Evolutionary conservation across 1,140 invertebrate species (phyloP).

Genomic region (Drosophila burlai): DNA sequence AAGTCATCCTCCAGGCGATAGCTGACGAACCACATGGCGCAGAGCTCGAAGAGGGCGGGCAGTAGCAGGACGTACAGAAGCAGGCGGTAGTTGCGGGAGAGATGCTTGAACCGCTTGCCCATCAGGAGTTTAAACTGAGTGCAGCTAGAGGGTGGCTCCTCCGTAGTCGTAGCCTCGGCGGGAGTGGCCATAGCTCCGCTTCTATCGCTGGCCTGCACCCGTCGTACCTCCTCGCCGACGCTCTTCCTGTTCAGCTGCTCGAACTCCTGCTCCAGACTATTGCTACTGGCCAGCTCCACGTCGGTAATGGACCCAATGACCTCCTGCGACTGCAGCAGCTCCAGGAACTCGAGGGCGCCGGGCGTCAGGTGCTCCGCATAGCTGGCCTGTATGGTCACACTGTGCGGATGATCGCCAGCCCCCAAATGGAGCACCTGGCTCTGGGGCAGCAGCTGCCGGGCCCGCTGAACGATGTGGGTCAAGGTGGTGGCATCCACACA

Average conservation of each 20-base stretch:
- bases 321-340: conserved; percentile 62
- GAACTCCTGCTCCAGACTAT: conserved; percentile 76
- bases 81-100: conserved; percentile 87
- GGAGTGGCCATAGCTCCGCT: conserved; percentile 57
- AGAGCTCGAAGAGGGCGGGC: conserved; percentile 88
- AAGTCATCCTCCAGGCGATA: conserved; percentile 88
- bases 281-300: conserved; percentile 56
- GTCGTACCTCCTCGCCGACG: conserved; percentile 10
- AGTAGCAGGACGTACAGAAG: conserved; percentile 88
- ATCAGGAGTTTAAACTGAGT: conserved; percentile 82
- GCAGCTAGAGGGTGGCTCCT: conserved; percentile 32
- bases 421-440: conserved; percentile 38
- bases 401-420: conserved; percentile 11
- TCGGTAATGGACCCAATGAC: conserved; percentile 39
- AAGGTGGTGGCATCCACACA: conserved; percentile 52
- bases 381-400: conserved; percentile 52
- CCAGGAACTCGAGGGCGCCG: conserved; percentile 50
- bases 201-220: background rate
- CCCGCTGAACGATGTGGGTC: conserved; percentile 27
- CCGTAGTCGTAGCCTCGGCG: background rate
- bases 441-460: conserved; percentile 40
- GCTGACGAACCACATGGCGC: conserved; percentile 89
- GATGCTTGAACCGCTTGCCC: conserved; percentile 87
- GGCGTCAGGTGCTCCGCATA: conserved; percentile 57
- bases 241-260: conserved; percentile 56